Conservation (phyloP, 2,797 vertebrate genomes). For the Microctenopoma steveboyesi region DNA sequence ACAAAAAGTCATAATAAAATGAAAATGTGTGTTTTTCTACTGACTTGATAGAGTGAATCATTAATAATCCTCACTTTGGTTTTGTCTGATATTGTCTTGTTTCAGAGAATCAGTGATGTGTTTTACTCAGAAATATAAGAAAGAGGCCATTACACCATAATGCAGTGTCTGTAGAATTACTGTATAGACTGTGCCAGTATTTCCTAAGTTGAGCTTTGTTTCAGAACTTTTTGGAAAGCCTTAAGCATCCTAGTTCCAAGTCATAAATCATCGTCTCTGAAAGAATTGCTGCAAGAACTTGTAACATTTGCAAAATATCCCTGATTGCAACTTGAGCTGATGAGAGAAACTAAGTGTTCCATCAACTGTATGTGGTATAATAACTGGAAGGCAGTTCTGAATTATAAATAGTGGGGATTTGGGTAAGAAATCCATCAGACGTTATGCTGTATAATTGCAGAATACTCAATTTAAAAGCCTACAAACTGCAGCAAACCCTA, state of each 20-base stretch:
- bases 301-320: slow-evolving; percentile 55
- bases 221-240: slow-evolving; percentile 51
- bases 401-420: slow-evolving; percentile 15
- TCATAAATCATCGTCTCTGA: slow-evolving; percentile 52
- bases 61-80: slow-evolving; percentile 1
- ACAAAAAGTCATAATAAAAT: slow-evolving; percentile 16
- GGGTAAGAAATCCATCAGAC: not conserved
- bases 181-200: slow-evolving; percentile 27
- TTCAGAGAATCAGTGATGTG: not conserved
- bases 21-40: not conserved
- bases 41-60: slow-evolving; percentile 24
- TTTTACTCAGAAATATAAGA: not conserved
- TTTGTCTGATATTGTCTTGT: slow-evolving; percentile 9
- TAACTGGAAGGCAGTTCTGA: slow-evolving; percentile 16
- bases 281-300: slow-evolving; percentile 56
- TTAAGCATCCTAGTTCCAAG: slow-evolving; percentile 33
- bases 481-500: not conserved
- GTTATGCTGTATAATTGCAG: not conserved
- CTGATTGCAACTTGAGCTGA: slow-evolving; percentile 23
- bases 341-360: slow-evolving; percentile 46
- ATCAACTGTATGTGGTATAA: slow-evolving; percentile 22
- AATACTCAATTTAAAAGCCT: not conserved
- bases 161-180: not conserved
- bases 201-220: slow-evolving; percentile 44
- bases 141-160: not conserved